Evolutionary conservation across 2,113 vertebrate species (phyloP), one percentile per base, ranked within the genome.

Genomic region (Heliornis fulica): DNA sequence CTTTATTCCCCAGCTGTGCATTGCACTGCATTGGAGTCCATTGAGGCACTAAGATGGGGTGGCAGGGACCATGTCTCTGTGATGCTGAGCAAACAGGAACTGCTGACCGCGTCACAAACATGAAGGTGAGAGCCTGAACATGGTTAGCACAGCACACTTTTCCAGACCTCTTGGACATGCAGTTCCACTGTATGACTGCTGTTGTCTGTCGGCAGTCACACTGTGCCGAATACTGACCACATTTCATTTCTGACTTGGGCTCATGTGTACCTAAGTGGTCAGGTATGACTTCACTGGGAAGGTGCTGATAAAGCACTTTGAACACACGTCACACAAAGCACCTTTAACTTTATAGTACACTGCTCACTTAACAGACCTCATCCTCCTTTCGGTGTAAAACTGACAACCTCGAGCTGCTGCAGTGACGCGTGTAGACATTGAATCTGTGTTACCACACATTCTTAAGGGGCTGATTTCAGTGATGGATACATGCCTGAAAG

Each of bases 71-170:
- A 2, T 29, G 5, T 31, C 20, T 82, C 32, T 61, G 48, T 40
- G 20, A 59, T 3, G 7, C 10, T 22, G 79, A 34, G 20, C 31
- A 72, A 86, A 56, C 8, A 16, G 22, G 29, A 83, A 56, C 41
- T 32, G 32, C n/a, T 78, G 38, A 56, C 13, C 26, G 8, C 5
- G 0, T 31, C 20, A n/a, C 5, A 8, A 20, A 68, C 41, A 34
- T 7, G 18, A 51, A 56, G 2, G 5, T 0, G 4, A 54, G 46
- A 90, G 48, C 36, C 23, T 86, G 50, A 81, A 70, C 21, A 22
- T 0, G 0, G 26, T 70, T n/a, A n/a, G 17, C 32, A 38, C 10
- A 68, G 15, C 0, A 0, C 21, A 56, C 32, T 46, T 34, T 0
- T n/a, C 4, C 14, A 15, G 38, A 68, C 36, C 41, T 45, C 45